Evolutionary conservation across 1,140 invertebrate species (phyloP).

Genomic region (Eufriesea mexicana): DNA sequence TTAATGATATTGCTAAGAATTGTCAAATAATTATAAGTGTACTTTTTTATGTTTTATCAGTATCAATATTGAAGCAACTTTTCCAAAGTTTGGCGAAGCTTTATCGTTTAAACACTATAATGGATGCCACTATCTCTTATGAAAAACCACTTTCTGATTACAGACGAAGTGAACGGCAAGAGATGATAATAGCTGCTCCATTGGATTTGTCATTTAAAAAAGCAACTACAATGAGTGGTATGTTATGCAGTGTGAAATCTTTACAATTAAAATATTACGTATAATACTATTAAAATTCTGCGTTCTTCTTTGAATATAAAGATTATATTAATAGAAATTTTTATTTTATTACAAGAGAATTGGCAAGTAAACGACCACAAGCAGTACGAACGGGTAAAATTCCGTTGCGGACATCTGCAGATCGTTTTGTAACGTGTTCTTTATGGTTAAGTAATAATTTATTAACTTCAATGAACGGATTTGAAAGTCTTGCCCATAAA

Average conservation of each 20-base stretch:
- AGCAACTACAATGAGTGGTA: slow-evolving; percentile 71
- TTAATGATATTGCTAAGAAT: slow-evolving; percentile 10
- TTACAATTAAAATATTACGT: neutral
- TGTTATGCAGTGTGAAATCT: slow-evolving; percentile 10
- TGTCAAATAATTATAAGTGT: neutral
- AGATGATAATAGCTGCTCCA: slow-evolving; percentile 69
- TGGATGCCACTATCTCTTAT: slow-evolving; percentile 21
- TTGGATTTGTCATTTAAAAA: slow-evolving; percentile 76
- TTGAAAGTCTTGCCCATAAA: slow-evolving; percentile 75
- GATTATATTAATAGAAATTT: slow-evolving; percentile 24
- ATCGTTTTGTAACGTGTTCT: slow-evolving; percentile 80
- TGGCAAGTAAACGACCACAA: slow-evolving; percentile 66
- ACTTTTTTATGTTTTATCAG: neutral
- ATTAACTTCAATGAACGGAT: slow-evolving; percentile 74
- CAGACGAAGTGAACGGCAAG: slow-evolving; percentile 59
- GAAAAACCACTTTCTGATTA: slow-evolving; percentile 54
- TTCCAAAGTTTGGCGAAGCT: neutral
- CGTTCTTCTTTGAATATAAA: neutral
- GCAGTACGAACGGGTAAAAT: slow-evolving; percentile 74
- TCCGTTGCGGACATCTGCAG: slow-evolving; percentile 73
- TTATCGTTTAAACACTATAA: slow-evolving; percentile 5
- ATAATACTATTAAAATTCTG: neutral
- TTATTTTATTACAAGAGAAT: slow-evolving; percentile 67
- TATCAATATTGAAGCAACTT: neutral
- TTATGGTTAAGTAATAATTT: slow-evolving; percentile 84